Evolutionary conservation across 2,797 vertebrate species (phyloP).

Genomic region (Chiroxiphia lanceolata): DNA sequence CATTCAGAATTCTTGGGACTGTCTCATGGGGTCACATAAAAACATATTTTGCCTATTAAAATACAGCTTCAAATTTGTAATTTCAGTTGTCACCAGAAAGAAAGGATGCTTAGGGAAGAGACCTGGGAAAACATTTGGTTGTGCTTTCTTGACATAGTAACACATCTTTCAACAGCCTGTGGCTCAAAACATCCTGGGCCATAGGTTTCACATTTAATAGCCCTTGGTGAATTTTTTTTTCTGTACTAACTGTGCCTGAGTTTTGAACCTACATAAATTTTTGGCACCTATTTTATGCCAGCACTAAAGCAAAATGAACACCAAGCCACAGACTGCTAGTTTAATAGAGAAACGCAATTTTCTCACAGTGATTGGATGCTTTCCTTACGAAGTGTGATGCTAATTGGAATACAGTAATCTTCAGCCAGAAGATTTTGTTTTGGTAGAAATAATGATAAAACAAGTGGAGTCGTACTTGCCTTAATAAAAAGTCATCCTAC

Average conservation of each 20-base stretch:
- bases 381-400: not conserved
- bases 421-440: not conserved
- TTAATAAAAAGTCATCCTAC: slow-evolving; percentile 43
- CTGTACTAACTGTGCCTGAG: not conserved
- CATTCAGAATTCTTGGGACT: not conserved
- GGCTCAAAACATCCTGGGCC: not conserved
- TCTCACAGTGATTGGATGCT: not conserved
- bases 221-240: not conserved
- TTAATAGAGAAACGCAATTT: not conserved
- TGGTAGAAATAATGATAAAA: slow-evolving; percentile 4
- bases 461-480: not conserved
- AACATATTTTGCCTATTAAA: not conserved
- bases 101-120: not conserved
- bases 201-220: not conserved
- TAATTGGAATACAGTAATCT: slow-evolving; percentile 1
- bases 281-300: not conserved
- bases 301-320: not conserved
- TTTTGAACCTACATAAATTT: not conserved
- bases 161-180: not conserved
- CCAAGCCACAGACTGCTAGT: not conserved
- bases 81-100: not conserved
- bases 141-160: not conserved
- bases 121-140: not conserved
- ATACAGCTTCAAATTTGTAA: not conserved
- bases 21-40: not conserved